phyloP scores from a whole-genome alignment of 2,797 vertebrate genomes.

The Schizopygopsis malacanthus region DNA sequence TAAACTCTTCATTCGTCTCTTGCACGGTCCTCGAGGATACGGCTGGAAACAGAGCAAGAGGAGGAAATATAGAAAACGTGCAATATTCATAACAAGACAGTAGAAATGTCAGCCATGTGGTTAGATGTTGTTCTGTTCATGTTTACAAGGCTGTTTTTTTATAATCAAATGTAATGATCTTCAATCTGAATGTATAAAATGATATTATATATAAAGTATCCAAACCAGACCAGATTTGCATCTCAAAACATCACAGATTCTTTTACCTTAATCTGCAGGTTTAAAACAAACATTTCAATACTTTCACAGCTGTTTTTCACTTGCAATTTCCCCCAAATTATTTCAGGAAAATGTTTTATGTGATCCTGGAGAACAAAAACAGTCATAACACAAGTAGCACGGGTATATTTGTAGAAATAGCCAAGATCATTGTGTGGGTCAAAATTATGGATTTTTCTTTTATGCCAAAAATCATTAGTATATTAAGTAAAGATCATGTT shows the following conservation, averaged over 20 bases:
- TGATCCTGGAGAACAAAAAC: background rate
- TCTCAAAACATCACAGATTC: background rate
- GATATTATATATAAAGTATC: too few species aligned
- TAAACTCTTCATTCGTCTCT: conserved; percentile 95
- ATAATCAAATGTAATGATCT: background rate
- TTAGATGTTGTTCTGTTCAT: background rate
- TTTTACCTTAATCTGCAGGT: background rate
- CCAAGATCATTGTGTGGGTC: background rate
- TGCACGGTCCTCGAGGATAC: conserved; percentile 91
- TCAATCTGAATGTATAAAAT: background rate
- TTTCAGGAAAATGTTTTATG: background rate
- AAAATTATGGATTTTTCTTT: background rate
- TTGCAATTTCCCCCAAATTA: background rate
- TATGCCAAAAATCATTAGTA: background rate
- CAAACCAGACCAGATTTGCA: too few species aligned
- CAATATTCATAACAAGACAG: background rate
- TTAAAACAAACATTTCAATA: background rate
- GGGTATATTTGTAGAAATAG: background rate
- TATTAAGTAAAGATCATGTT: background rate
- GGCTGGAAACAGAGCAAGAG: conserved; percentile 64
- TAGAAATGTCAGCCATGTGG: too few species aligned
- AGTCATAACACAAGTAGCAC: too few species aligned
- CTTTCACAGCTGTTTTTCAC: background rate
- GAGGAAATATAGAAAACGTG: background rate
- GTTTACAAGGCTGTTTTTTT: background rate